These are phyloP conservation scores for Acanthosepion pharaonis DNA, from an alignment of 2,888 invertebrate genomes.

Conservation along the genomic window DNA sequence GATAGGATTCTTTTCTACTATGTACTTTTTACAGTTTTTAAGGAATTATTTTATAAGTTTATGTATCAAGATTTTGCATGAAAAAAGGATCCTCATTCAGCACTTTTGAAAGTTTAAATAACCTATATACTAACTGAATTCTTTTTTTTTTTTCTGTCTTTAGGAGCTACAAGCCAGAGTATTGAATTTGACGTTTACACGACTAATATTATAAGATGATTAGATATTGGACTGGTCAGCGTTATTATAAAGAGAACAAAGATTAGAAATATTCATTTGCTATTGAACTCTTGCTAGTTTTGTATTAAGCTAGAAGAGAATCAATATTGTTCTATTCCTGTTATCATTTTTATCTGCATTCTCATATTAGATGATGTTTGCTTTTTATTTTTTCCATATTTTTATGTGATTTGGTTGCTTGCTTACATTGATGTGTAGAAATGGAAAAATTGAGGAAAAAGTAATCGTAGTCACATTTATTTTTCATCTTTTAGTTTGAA, in stretches of 20 bases:
- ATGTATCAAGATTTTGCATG: no score
- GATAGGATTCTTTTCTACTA: no score
- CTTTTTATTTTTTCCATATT: no score
- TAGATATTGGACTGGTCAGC: not conserved
- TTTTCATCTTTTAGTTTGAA: no score
- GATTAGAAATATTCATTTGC: slow-evolving; percentile 9
- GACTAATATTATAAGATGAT: not conserved
- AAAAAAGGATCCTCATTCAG: no score
- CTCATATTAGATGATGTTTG: not conserved
- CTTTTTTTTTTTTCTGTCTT: not conserved
- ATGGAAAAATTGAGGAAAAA: no score
- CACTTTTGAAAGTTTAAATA: no score
- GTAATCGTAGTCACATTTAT: no score
- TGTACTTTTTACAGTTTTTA: no score
- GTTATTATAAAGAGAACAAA: not conserved
- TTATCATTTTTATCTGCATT: not conserved
- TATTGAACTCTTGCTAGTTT: not conserved
- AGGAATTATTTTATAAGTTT: no score
- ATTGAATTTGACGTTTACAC: not conserved
- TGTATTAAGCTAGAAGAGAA: not conserved
- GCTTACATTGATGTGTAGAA: no score
- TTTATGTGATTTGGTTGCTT: no score
- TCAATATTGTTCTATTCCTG: not conserved
- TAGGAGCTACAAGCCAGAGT: not conserved
- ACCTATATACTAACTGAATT: not conserved